Evolutionary conservation across 2,113 vertebrate species (phyloP).

Genomic region (Rhadina sibilatrix): DNA sequence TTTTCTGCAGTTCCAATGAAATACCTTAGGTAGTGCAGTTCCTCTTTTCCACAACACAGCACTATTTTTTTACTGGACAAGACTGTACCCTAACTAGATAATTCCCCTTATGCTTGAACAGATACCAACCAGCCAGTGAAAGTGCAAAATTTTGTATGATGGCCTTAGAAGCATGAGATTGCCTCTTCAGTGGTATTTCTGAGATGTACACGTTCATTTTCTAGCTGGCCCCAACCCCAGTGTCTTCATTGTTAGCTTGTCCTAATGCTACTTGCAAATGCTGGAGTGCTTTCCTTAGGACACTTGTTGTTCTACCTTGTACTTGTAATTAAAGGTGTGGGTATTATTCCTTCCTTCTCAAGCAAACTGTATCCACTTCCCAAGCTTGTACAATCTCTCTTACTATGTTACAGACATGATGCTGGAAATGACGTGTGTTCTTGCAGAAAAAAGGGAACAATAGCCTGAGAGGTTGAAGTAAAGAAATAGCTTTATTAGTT

Average conservation of each 20-base stretch:
- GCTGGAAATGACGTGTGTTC: not conserved
- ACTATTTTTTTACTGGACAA: not conserved
- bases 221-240: rapidly evolving
- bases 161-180: not conserved
- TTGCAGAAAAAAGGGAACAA: not conserved
- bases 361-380: not conserved
- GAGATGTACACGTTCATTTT: not conserved
- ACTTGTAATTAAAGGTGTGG: not conserved
- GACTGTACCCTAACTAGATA: not conserved
- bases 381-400: not conserved
- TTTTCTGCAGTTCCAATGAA: not conserved
- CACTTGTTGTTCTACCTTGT: not conserved
- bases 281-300: not conserved
- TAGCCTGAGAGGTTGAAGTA: not conserved
- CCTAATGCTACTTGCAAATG: not conserved
- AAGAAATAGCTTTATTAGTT: not conserved
- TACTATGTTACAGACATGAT: not conserved
- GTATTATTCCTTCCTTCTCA: not conserved
- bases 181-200: not conserved
- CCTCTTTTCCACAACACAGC: not conserved
- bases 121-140: not conserved
- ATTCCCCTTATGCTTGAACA: not conserved
- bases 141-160: not conserved
- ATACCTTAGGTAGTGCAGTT: not conserved
- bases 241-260: not conserved